Conservation (phyloP, 2,797 vertebrate species). For the Ptychobarbus kaznakovi region DNA sequence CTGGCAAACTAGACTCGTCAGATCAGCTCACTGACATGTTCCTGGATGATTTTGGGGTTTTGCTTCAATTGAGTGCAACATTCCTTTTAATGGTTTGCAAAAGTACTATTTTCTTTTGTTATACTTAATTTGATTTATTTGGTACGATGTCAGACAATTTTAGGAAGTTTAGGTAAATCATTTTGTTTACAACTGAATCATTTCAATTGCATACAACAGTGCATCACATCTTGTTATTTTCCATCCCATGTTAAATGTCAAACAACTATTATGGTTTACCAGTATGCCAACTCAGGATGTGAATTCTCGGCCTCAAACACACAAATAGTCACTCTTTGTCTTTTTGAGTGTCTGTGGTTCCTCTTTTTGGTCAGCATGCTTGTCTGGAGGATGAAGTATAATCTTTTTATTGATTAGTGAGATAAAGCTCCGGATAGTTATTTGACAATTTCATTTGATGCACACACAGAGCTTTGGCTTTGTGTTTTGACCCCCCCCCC, state of each 20-base stretch:
- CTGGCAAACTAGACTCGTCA: conserved; percentile 1
- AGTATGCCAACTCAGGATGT: not conserved
- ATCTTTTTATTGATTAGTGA: not conserved
- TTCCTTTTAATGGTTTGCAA: not conserved
- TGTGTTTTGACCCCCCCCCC: not conserved
- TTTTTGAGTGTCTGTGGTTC: not conserved
- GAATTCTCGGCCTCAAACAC: not conserved
- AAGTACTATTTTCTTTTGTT: not conserved
- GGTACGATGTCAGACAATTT: not conserved
- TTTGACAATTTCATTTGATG: not conserved
- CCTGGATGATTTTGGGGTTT: conserved; percentile 4
- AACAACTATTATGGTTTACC: not conserved
- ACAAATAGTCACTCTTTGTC: not conserved
- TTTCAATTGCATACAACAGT: not conserved
- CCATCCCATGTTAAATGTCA: not conserved
- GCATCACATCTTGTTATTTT: not conserved
- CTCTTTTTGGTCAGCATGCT: not conserved
- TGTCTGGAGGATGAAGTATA: conserved; percentile 1
- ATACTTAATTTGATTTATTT: not conserved
- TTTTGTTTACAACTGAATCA: not conserved
- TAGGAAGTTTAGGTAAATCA: not conserved
- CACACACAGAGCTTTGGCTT: not conserved
- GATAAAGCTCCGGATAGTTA: not conserved
- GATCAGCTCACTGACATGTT: conserved; percentile 31
- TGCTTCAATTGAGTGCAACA: not conserved